Evolutionary conservation across 1,140 invertebrate genomes (phyloP), one percentile per base, ranked within the genome.

Genomic region (Augochlora pura): DNA sequence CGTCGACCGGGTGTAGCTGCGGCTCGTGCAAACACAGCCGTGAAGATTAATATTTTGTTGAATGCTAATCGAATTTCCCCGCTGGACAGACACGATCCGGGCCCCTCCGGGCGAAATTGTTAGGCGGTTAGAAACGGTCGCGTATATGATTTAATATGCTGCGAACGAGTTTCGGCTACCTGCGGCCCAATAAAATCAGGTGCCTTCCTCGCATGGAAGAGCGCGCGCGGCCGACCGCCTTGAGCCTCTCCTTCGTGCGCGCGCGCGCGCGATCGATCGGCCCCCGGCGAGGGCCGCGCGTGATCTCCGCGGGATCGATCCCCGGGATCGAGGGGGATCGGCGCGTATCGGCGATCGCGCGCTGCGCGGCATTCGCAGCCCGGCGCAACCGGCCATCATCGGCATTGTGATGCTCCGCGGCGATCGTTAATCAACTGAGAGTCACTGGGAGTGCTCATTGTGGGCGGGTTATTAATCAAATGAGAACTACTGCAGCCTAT

Each of bases 391-490:
- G 84, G 73, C 70, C 72, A 82, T 78, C 76, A 65, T 85, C 80
- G 84, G 84, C 83, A 86, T 85, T 82, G 84, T 82, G 76, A 85
- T 82, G 81, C 70, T 80, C 54, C 38, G 63, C n/a, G 67, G 52
- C 32, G 85, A 86, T 91, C 91, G 90, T 92, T 91, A 91, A 91
- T 92, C 91, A 92, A 91, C 72, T 91, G 91, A 92, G 91, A 92
- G 81, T 87, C 90, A 90, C 91, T 92, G 91, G 82, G 80, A 82
- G 81, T 78, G 89, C 76, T 90, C 87, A 91, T 92, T 91, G 91
- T 92, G 90, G 91, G 88, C 78, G 90, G 88, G 86, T 92, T 92
- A 92, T 92, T 91, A 92, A 92, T 92, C 91, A 92, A 92, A 91
- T 92, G 91, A 92, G 91, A 92, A 92, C 91, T 91, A 91, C 91